A percentile compares a stretch with the other conserved stretches of the same genome.
Conservation (phyloP, 2,113 vertebrate genomes). For the Casuarius casuarius region DNA sequence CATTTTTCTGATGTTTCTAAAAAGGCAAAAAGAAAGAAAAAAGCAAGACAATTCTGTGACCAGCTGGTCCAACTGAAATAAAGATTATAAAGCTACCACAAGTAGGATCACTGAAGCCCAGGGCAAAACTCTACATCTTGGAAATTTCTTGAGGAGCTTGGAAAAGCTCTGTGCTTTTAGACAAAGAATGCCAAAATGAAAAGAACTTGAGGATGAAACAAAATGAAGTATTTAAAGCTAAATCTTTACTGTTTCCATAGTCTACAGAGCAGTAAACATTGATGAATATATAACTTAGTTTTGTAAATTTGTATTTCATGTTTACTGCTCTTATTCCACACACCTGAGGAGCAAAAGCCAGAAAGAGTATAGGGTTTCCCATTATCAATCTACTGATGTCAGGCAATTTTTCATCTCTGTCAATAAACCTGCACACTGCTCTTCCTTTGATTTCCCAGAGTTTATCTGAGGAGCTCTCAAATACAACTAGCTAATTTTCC, state of each 20-base stretch:
- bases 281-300: background rate
- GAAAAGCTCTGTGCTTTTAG: background rate
- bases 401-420: background rate
- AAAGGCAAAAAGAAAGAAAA: background rate
- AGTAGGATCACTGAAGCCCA: conserved; percentile 6
- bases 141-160: conserved; percentile 12
- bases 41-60: background rate
- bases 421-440: background rate
- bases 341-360: background rate
- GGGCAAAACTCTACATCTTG: background rate
- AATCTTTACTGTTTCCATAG: background rate
- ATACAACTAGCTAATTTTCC: background rate
- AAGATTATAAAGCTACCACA: conserved; percentile 40
- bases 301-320: background rate
- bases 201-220: background rate
- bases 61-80: conserved; percentile 28
- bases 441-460: background rate
- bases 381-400: background rate
- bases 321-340: background rate
- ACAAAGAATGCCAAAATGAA: background rate
- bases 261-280: background rate
- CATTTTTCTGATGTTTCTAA: background rate
- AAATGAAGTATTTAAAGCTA: background rate
- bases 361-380: background rate
- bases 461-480: background rate